Conservation (phyloP, 2,797 vertebrate species). For the Channallabes apus region DNA sequence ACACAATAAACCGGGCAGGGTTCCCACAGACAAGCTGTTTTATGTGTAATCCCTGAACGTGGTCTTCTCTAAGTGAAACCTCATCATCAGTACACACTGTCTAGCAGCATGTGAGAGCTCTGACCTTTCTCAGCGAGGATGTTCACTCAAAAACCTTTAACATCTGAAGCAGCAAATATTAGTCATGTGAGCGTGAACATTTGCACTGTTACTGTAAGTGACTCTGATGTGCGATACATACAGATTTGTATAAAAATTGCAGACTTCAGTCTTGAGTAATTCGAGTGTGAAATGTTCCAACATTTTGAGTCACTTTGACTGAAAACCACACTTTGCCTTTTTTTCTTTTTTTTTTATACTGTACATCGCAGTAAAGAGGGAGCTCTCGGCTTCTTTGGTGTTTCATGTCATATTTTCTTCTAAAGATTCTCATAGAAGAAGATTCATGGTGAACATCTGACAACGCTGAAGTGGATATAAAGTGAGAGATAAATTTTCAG, state of each 20-base stretch:
- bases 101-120: constrained; percentile 36
- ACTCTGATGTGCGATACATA: constrained; percentile 9
- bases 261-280: constrained; percentile 11
- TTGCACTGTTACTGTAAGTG: constrained; percentile 42
- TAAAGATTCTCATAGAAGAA: no score
- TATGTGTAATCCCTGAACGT: constrained; percentile 14
- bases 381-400: no score
- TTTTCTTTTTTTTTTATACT: not conserved
- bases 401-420: not conserved
- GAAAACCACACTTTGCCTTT: not conserved
- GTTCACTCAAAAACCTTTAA: constrained; percentile 25
- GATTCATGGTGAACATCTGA: not conserved
- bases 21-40: constrained; percentile 10
- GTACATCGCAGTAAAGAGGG: no score
- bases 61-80: constrained; percentile 16
- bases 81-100: constrained; percentile 18
- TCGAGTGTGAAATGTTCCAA: not conserved
- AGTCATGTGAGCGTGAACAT: constrained; percentile 42
- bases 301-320: constrained; percentile 29
- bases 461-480: not conserved
- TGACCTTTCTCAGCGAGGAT: constrained; percentile 30
- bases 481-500: not conserved
- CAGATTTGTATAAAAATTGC: constrained; percentile 2
- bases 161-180: constrained; percentile 50
- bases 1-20: not conserved